These are phyloP conservation scores for Pangasianodon hypophthalmus DNA, from an alignment of 2,113 vertebrate genomes.

Conservation along the genomic window DNA sequence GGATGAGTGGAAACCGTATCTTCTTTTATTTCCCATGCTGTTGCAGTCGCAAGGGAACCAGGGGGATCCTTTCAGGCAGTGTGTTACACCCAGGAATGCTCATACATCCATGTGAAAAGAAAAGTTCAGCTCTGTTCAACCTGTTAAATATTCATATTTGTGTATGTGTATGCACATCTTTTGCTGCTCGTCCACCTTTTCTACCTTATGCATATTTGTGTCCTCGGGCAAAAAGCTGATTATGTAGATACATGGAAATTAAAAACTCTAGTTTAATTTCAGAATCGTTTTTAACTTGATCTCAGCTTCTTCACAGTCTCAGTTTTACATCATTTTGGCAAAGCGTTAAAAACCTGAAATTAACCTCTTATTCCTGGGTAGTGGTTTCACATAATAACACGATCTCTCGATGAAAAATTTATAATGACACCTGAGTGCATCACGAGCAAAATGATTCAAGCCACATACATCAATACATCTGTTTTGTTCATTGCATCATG, in stretches of 20 bases:
- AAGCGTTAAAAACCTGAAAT: background rate
- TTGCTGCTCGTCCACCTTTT: constrained; percentile 41
- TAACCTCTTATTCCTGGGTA: background rate
- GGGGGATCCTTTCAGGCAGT: constrained; percentile 47
- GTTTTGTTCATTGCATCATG: background rate
- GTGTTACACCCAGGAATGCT: constrained; percentile 47
- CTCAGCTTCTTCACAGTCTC: background rate
- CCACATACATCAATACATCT: background rate
- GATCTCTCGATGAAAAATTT: background rate
- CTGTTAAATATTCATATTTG: constrained; percentile 54
- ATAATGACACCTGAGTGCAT: background rate
- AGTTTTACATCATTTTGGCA: background rate
- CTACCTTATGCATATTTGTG: constrained; percentile 38
- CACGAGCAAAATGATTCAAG: background rate
- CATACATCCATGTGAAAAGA: constrained; percentile 39
- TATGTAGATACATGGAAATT: constrained; percentile 17
- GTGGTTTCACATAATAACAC: background rate
- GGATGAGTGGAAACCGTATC: constrained; percentile 44
- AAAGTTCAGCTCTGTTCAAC: constrained; percentile 43
- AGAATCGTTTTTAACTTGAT: background rate
- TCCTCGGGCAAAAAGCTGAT: constrained; percentile 30
- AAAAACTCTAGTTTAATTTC: constrained; percentile 22
- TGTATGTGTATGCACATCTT: background rate
- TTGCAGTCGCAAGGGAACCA: constrained; percentile 36
- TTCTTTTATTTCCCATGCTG: constrained; percentile 35